phyloP scores from a whole-genome alignment of 2,797 vertebrate genomes.

The Lepilemur ruficaudatus region DNA sequence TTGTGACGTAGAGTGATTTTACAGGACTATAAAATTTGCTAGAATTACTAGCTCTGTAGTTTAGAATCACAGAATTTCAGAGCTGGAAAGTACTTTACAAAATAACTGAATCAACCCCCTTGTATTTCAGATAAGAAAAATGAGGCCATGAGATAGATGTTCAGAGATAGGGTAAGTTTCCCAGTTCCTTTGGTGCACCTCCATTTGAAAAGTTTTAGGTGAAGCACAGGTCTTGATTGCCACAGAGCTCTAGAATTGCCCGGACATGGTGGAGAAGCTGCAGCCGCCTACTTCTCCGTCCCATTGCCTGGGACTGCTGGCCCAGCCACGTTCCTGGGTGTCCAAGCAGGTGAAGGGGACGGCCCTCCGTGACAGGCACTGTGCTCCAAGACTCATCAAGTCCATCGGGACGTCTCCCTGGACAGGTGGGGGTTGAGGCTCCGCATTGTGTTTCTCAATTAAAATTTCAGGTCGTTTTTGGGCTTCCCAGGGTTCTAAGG shows the following conservation, averaged over 20 bases:
- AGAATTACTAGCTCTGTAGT: neutral
- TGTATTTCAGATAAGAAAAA: neutral
- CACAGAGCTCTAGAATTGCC: neutral
- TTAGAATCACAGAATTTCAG: neutral
- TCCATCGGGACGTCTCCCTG: neutral
- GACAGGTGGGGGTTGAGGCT: neutral
- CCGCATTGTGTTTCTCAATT: neutral
- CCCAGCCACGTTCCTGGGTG: neutral
- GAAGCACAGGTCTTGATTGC: neutral
- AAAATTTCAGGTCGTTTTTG: neutral
- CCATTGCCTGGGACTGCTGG: fast-evolving
- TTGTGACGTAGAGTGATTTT: neutral
- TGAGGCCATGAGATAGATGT: neutral
- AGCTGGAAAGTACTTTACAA: neutral
- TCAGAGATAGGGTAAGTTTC: neutral
- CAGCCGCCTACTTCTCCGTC: fast-evolving
- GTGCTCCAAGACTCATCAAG: fast-evolving
- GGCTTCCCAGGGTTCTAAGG: neutral
- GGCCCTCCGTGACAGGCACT: fast-evolving
- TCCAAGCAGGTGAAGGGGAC: neutral
- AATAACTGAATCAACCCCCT: neutral
- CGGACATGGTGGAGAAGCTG: neutral
- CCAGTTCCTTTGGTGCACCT: neutral
- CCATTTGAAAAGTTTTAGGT: neutral
- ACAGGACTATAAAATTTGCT: neutral